These are phyloP conservation scores for Neofelis nebulosa DNA, from an alignment of 2,113 vertebrate species.

Conservation along the genomic window DNA sequence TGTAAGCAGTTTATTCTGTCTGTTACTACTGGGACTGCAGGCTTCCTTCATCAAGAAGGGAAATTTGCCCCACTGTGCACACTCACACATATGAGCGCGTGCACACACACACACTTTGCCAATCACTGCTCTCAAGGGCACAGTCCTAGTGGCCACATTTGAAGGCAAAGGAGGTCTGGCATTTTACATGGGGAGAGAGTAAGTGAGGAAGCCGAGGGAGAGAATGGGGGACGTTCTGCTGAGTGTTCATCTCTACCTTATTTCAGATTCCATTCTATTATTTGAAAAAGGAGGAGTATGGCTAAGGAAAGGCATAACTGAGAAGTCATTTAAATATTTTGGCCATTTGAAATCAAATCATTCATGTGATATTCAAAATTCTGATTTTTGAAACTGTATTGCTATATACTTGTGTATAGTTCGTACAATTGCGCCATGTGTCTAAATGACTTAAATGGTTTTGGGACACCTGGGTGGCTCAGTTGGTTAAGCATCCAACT, in stretches of 20 bases:
- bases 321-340: not conserved
- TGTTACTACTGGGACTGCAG: not conserved
- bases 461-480: not conserved
- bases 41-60: not conserved
- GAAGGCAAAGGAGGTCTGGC: not conserved
- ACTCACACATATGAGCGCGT: not conserved
- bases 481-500: too few relatives aligned
- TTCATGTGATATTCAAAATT: not conserved
- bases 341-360: not conserved
- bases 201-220: not conserved
- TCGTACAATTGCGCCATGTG: not conserved
- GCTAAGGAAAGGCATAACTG: not conserved
- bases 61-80: not conserved
- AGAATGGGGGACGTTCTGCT: not conserved
- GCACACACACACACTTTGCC: not conserved
- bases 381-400: not conserved
- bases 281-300: not conserved
- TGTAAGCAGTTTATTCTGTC: not conserved
- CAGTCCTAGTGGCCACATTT: not conserved
- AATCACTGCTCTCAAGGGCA: not conserved
- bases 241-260: not conserved
- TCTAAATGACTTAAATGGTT: not conserved
- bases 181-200: not conserved
- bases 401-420: not conserved
- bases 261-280: not conserved